Conservation (phyloP, 2,113 vertebrate species). For the Petaurus breviceps region DNA sequence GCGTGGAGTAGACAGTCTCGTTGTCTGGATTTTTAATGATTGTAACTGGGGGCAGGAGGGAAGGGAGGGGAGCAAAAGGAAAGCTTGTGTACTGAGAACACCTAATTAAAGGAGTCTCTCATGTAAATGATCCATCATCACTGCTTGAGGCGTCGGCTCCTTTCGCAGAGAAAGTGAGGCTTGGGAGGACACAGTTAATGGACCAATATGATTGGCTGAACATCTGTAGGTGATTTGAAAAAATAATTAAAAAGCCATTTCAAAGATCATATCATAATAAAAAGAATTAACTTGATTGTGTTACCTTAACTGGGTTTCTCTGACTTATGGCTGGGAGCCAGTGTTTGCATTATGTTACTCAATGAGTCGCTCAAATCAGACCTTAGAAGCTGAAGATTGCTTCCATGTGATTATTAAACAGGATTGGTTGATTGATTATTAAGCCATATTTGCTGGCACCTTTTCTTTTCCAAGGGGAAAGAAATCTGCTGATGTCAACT, state of each 20-base stretch:
- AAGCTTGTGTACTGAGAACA: conserved; percentile 43
- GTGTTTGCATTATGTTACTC: background rate
- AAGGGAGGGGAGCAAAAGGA: conserved; percentile 33
- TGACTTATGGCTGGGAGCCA: background rate
- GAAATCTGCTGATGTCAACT: background rate
- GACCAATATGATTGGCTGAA: conserved; percentile 61
- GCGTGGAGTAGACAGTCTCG: background rate
- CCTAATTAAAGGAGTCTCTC: conserved; percentile 15
- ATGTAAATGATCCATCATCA: conserved; percentile 37
- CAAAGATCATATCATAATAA: conserved; percentile 76
- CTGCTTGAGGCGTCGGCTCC: conserved; percentile 48
- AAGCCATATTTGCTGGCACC: background rate
- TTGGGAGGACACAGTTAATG: conserved; percentile 67
- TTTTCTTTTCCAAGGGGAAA: background rate
- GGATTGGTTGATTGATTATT: background rate
- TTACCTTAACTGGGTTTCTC: conserved; percentile 76
- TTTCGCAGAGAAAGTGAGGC: background rate
- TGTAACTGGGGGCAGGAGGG: background rate
- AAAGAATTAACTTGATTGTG: conserved; percentile 69
- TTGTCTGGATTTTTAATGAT: conserved; percentile 55
- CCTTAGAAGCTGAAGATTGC: background rate
- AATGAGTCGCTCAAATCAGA: background rate
- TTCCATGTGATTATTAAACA: background rate
- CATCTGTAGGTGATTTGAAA: conserved; percentile 75
- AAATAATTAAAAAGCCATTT: conserved; percentile 79